Evolutionary conservation across 2,888 invertebrate genomes (phyloP).

Genomic region (Eretmocerus hayati): DNA sequence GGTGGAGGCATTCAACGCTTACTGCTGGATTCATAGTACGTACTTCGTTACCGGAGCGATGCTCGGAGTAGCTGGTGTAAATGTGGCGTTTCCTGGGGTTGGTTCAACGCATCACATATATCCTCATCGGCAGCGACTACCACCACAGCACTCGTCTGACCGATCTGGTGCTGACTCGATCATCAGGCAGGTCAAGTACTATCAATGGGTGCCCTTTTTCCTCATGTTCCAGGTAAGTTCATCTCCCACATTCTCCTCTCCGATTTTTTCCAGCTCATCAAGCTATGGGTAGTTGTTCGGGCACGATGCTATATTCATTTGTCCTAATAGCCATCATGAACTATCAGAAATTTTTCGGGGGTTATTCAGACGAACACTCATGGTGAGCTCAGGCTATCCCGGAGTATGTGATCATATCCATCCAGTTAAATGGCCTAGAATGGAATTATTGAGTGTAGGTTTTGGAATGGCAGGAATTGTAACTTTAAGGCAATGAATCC

Average conservation of each 20-base stretch:
- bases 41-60: conserved; percentile 81
- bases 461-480: too few species aligned
- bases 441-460: too few species aligned
- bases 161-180: conserved; percentile 1
- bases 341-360: too few species aligned
- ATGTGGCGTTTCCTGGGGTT: conserved; percentile 74
- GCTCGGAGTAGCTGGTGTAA: conserved; percentile 69
- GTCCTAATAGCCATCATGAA: background rate
- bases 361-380: too few species aligned
- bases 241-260: background rate
- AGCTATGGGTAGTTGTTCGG: too few species aligned
- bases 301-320: background rate
- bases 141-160: background rate
- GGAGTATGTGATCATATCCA: too few species aligned
- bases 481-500: too few species aligned
- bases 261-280: too few species aligned
- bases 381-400: too few species aligned
- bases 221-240: conserved; percentile 84
- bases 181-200: conserved; percentile 75
- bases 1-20: conserved; percentile 88
- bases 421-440: too few species aligned
- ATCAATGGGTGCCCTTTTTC: conserved; percentile 97
- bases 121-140: conserved; percentile 55
- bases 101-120: conserved; percentile 50
- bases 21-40: conserved; percentile 94